Evolutionary conservation across 2,888 invertebrate genomes (phyloP).

Genomic region (Hydriomena furcata): DNA sequence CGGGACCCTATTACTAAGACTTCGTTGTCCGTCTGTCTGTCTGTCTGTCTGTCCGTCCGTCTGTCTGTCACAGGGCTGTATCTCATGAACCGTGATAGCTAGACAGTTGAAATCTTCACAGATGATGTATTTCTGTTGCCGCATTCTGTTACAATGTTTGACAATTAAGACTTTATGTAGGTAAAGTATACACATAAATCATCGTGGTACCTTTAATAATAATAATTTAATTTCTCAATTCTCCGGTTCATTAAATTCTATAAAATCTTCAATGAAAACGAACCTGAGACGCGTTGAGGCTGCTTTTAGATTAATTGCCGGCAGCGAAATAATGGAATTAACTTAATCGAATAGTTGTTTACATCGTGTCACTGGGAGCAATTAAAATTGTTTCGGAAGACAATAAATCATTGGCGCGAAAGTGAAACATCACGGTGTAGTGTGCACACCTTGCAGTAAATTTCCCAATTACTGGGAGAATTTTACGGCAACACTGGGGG

Average conservation of each 20-base stretch:
- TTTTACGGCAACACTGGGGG: conserved; percentile 64
- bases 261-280: conserved; percentile 39
- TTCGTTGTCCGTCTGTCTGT: no score
- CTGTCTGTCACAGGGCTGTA: no score
- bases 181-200: no score
- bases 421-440: conserved; percentile 79
- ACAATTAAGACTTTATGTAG: no score
- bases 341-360: conserved; percentile 84
- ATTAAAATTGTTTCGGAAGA: conserved; percentile 81
- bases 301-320: conserved; percentile 75
- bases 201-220: no score
- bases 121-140: no score
- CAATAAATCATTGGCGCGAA: conserved; percentile 80
- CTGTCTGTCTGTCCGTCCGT: no score
- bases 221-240: conserved; percentile 24
- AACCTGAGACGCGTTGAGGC: conserved; percentile 49
- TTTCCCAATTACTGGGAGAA: conserved; percentile 78
- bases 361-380: conserved; percentile 80
- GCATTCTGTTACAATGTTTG: no score
- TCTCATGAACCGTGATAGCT: no score
- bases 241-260: conserved; percentile 39
- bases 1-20: no score
- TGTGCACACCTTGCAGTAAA: conserved; percentile 81
- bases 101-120: no score
- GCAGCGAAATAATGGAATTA: conserved; percentile 74